Evolutionary conservation across 1,140 invertebrate genomes (phyloP).

Genomic region (Teleogryllus occipitalis): DNA sequence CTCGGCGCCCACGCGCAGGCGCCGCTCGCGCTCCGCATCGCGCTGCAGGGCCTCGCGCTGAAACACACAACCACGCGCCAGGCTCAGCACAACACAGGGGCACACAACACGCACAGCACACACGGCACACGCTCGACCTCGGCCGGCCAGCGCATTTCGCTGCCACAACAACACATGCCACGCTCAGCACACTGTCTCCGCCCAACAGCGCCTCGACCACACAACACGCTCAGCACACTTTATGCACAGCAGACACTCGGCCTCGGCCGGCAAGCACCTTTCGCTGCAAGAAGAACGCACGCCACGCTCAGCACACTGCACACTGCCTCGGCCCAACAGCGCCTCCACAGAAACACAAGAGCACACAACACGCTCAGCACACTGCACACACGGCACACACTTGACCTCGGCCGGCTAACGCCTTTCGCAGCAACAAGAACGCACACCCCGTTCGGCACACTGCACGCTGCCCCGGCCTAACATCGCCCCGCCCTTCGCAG

Average conservation of each 20-base stretch:
- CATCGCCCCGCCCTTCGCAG: too few relatives aligned
- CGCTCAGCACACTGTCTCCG: background rate
- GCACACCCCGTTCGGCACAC: too few relatives aligned
- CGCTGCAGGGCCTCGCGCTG: constrained; percentile 50
- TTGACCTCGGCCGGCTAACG: too few relatives aligned
- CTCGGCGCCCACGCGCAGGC: constrained; percentile 47
- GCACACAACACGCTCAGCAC: too few relatives aligned
- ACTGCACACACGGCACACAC: too few relatives aligned
- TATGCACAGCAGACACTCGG: constrained; percentile 27
- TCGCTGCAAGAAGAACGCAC: background rate
- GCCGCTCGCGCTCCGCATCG: constrained; percentile 50
- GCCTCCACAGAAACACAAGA: too few relatives aligned
- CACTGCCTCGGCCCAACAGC: too few relatives aligned
- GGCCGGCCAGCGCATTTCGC: too few relatives aligned
- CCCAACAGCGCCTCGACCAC: background rate
- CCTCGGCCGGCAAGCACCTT: constrained; percentile 45
- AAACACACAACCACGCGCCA: constrained; percentile 28
- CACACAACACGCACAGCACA: background rate
- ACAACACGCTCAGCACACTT: too few relatives aligned
- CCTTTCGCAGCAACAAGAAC: too few relatives aligned
- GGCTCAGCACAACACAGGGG: background rate
- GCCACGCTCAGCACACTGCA: background rate
- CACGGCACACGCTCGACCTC: background rate
- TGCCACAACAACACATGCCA: background rate
- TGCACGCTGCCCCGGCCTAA: too few relatives aligned